phyloP scores from a whole-genome alignment of 2,888 invertebrate species.

The Bursaphelenchus okinawaensis region DNA sequence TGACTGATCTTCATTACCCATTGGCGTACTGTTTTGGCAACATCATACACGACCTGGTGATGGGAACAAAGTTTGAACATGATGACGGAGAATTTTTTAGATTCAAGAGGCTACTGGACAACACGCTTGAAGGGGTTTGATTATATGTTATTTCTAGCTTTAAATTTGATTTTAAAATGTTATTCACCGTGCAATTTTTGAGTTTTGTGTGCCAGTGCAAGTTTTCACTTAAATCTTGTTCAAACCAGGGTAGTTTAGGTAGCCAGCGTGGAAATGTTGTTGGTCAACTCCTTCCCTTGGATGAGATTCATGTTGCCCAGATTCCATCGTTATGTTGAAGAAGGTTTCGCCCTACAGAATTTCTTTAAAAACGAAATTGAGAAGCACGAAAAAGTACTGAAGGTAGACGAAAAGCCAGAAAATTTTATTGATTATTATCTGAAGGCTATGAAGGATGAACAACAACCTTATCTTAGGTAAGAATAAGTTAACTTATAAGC shows the following conservation, averaged over 20 bases:
- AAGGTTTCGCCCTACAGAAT: constrained; percentile 46
- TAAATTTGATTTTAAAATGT: no score
- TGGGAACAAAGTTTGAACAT: constrained; percentile 45
- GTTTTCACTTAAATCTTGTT: not conserved
- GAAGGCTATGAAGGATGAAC: constrained; percentile 21
- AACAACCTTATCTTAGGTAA: constrained; percentile 21
- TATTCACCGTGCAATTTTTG: no score
- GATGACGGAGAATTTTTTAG: constrained; percentile 43
- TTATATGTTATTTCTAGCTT: not conserved
- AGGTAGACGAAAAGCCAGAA: constrained; percentile 26
- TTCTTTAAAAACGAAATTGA: constrained; percentile 42
- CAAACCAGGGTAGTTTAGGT: constrained; percentile 23
- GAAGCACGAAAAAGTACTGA: constrained; percentile 23
- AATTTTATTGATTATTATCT: constrained; percentile 49
- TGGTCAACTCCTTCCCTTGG: constrained; percentile 44
- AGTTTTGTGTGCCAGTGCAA: no score
- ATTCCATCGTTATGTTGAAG: constrained; percentile 37
- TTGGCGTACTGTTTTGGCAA: constrained; percentile 51
- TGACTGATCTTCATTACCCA: constrained; percentile 35
- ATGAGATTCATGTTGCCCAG: constrained; percentile 36
- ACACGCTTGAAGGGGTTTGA: constrained; percentile 32
- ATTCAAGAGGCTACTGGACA: constrained; percentile 42
- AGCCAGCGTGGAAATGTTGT: constrained; percentile 31
- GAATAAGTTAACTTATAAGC: constrained; percentile 1
- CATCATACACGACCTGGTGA: constrained; percentile 53